Evolutionary conservation across 2,797 vertebrate species (phyloP), one percentile per base, ranked within the genome.

Genomic region (Tapirus indicus): DNA sequence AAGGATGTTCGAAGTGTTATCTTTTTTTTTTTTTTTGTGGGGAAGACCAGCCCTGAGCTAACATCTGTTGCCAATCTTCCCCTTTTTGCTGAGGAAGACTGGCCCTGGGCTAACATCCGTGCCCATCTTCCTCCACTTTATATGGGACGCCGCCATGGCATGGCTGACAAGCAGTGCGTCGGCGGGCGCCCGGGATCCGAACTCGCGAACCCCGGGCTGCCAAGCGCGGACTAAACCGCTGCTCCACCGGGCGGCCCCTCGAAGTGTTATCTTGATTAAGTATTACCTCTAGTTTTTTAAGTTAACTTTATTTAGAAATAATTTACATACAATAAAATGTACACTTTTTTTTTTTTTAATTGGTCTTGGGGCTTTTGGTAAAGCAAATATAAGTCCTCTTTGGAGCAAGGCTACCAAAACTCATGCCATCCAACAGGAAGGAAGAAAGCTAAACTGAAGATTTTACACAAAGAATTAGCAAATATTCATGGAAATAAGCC

Each of bases 391-490:
- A 64, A 87, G 68, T 84, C 49, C 41, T 83, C 49, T 60, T 78
- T 41, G 41, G 35, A 66, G 17, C 41, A 94, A 93, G 13, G 77
- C 54, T 75, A 82, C 17, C 58, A 75, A 91, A 66, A 92, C 20
- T 20, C 29, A 82, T 41, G 41, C 47, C 74, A 82, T 62, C 32
- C 9, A n/a, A 74, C 29, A 38, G 52, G n/a, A 79, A 78, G 84
- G 44, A 83, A 49, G 16, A 89, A 80, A 91, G 49, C 10, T 21
- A 74, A 58, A 12, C 82, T 86, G n/a, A 72, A 64, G 41, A 52
- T 47, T 93, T 88, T n/a, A 88, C n/a, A 58, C 32, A 52, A 69
- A 91, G 23, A 66, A 71, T 91, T 80, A 62, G 29, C 69, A 84
- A 38, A 47, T 38, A n/a, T 38, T 94, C 16, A n/a, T 27, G 21